phyloP scores from a whole-genome alignment of 2,797 vertebrate genomes.

The Varecia variegata region DNA sequence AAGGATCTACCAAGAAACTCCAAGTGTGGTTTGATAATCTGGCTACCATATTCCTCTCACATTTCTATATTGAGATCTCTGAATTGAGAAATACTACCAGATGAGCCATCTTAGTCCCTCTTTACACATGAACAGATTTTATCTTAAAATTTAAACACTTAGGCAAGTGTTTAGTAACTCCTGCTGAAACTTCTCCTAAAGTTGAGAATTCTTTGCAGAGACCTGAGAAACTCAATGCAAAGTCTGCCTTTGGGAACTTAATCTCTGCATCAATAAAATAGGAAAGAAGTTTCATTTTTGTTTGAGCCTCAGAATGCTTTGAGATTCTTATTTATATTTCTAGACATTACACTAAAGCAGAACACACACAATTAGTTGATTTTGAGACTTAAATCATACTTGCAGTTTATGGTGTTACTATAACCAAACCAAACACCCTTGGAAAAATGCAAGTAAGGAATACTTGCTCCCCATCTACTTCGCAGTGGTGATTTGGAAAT shows the following conservation, averaged over 20 bases:
- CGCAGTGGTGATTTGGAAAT: slow-evolving; percentile 11
- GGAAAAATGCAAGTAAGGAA: neutral
- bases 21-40: neutral
- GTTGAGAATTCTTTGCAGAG: neutral
- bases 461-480: neutral
- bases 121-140: neutral
- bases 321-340: neutral
- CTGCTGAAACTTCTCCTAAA: neutral
- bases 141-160: slow-evolving; percentile 1
- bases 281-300: neutral
- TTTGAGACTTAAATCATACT: neutral
- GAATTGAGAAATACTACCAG: neutral
- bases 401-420: neutral
- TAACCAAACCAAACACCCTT: neutral
- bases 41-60: neutral
- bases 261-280: neutral
- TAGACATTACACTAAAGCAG: neutral
- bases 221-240: neutral
- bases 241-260: neutral
- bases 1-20: neutral
- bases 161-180: neutral
- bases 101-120: neutral
- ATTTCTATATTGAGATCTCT: neutral
- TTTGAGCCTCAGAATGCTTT: neutral
- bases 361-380: neutral